Conservation (phyloP, 2,888 invertebrate genomes). For the Encarsia formosa region DNA sequence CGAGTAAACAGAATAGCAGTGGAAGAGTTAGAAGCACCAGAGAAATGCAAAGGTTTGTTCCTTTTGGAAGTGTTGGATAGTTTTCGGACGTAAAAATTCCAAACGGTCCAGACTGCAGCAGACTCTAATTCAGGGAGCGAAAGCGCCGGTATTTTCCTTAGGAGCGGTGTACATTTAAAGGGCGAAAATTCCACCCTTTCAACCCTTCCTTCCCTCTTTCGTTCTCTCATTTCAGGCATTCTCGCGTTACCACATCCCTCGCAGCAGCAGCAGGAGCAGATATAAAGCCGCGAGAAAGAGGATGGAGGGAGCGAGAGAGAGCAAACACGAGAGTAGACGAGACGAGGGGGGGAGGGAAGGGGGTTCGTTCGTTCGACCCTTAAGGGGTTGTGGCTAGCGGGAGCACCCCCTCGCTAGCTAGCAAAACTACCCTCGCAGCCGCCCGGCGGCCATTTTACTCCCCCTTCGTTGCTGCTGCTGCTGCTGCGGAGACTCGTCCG, state of each 20-base stretch:
- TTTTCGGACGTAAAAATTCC: constrained; percentile 44
- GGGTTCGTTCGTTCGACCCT: constrained; percentile 50
- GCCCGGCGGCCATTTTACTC: constrained; percentile 51
- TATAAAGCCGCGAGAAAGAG: constrained; percentile 12
- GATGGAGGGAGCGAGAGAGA: constrained; percentile 22
- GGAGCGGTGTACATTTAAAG: constrained; percentile 47
- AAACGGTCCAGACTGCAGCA: constrained; percentile 33
- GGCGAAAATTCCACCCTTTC: constrained; percentile 47
- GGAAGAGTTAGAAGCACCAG: background rate
- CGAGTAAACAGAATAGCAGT: background rate
- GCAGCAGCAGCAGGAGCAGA: too few species aligned
- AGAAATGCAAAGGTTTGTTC: constrained; percentile 12
- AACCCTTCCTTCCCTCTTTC: constrained; percentile 24
- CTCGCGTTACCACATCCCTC: constrained; percentile 27
- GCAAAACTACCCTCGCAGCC: constrained; percentile 46
- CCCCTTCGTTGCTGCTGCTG: constrained; percentile 34
- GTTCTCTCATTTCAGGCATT: constrained; percentile 26
- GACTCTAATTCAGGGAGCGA: background rate
- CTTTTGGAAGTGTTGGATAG: background rate
- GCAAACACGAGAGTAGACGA: constrained; percentile 42
- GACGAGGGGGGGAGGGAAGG: constrained; percentile 33
- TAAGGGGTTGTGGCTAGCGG: constrained; percentile 52
- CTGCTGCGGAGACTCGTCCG: constrained; percentile 7
- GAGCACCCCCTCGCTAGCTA: constrained; percentile 37
- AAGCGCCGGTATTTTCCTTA: constrained; percentile 40